Conservation (phyloP, 2,797 vertebrate genomes). For the Myotis findleyi region DNA sequence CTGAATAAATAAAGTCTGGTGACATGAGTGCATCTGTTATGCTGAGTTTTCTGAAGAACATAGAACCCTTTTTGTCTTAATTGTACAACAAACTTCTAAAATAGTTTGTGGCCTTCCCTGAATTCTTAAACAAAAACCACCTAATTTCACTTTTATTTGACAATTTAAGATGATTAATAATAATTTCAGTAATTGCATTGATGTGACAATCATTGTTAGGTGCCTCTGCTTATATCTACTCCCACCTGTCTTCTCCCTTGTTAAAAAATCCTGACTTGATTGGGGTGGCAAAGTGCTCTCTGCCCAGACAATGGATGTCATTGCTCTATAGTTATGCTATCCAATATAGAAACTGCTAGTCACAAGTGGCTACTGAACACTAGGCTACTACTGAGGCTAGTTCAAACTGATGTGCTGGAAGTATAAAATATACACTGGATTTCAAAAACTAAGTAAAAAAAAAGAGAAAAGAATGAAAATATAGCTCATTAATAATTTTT, state of each 20-base stretch:
- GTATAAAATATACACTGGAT: neutral
- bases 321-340: neutral
- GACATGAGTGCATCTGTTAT: neutral
- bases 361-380: neutral
- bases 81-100: conserved; percentile 37
- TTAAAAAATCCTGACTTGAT: conserved; percentile 7
- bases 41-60: conserved; percentile 27
- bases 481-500: neutral
- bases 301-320: neutral
- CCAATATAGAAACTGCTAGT: neutral
- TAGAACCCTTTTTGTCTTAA: neutral
- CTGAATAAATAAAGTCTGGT: neutral
- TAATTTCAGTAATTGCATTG: neutral
- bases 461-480: neutral
- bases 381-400: neutral
- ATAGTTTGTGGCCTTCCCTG: neutral
- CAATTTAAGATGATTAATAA: neutral
- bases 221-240: neutral
- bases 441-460: neutral
- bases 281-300: neutral
- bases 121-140: neutral
- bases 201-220: neutral
- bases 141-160: conserved; percentile 14
- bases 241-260: neutral
- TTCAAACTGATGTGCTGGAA: neutral